These are phyloP conservation scores for Mungos mungo DNA, from an alignment of 2,113 vertebrate genomes.

Conservation along the genomic window DNA sequence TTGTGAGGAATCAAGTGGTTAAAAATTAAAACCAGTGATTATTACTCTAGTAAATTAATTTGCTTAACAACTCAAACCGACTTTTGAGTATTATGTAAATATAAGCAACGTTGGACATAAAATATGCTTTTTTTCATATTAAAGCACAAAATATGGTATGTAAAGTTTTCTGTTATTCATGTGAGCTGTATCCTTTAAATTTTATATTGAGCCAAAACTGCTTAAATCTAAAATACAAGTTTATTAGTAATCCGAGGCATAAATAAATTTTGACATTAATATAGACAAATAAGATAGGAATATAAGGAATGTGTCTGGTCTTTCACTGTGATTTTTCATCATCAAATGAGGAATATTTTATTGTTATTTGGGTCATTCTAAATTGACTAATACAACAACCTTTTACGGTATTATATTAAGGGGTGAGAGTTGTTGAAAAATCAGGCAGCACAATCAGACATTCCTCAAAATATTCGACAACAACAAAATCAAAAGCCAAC, in stretches of 20 bases:
- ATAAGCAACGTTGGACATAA: neutral
- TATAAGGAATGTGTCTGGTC: neutral
- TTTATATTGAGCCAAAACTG: constrained; percentile 39
- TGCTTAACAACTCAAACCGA: neutral
- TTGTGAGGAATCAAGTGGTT: neutral
- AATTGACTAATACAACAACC: neutral
- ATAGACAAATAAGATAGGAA: neutral
- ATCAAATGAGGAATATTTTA: neutral
- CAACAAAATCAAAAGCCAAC: neutral
- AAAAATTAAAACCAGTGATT: neutral
- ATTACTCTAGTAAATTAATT: neutral
- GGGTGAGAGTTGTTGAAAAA: neutral
- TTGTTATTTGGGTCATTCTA: neutral
- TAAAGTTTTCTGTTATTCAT: neutral
- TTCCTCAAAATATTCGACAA: neutral
- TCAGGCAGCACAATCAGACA: neutral
- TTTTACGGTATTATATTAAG: constrained; percentile 31
- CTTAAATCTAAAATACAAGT: neutral
- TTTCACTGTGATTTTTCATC: neutral
- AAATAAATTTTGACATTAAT: neutral
- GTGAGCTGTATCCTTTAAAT: neutral
- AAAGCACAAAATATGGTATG: neutral
- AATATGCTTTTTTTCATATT: neutral
- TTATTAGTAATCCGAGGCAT: neutral
- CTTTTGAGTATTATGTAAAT: neutral